These are phyloP conservation scores for Chaetodon trifascialis DNA, from an alignment of 2,113 vertebrate genomes.

Conservation along the genomic window DNA sequence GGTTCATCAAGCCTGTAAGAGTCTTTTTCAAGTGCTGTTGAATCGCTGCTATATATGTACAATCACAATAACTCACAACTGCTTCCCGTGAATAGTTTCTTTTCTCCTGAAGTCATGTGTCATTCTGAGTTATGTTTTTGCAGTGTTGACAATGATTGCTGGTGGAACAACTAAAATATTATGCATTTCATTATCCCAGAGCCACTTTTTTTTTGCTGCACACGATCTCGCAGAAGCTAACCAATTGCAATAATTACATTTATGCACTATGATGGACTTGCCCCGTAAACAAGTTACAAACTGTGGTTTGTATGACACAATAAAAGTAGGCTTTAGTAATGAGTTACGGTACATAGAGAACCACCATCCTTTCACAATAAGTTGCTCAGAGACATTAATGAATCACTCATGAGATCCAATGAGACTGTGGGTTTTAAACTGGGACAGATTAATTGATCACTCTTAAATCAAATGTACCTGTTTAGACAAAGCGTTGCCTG, in stretches of 20 bases:
- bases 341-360: slow-evolving; percentile 6
- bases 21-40: slow-evolving; percentile 65
- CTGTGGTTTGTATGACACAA: neutral
- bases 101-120: slow-evolving; percentile 24
- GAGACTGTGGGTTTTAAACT: slow-evolving; percentile 27
- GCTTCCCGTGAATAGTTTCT: slow-evolving; percentile 36
- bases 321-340: neutral
- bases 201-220: slow-evolving; percentile 18
- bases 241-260: slow-evolving; percentile 16
- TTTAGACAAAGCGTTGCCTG: slow-evolving; percentile 11
- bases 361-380: neutral
- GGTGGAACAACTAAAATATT: neutral
- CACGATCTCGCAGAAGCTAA: slow-evolving; percentile 5
- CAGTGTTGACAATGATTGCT: slow-evolving; percentile 3
- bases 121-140: neutral
- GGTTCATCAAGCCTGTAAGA: slow-evolving; percentile 68
- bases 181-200: neutral
- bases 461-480: slow-evolving; percentile 18
- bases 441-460: slow-evolving; percentile 15
- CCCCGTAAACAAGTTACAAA: neutral
- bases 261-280: neutral
- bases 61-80: slow-evolving; percentile 69
- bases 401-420: slow-evolving; percentile 7
- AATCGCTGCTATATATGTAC: slow-evolving; percentile 70
- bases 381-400: slow-evolving; percentile 17